These are phyloP conservation scores for Gavia stellata DNA, from an alignment of 2,113 vertebrate genomes.

Conservation along the genomic window DNA sequence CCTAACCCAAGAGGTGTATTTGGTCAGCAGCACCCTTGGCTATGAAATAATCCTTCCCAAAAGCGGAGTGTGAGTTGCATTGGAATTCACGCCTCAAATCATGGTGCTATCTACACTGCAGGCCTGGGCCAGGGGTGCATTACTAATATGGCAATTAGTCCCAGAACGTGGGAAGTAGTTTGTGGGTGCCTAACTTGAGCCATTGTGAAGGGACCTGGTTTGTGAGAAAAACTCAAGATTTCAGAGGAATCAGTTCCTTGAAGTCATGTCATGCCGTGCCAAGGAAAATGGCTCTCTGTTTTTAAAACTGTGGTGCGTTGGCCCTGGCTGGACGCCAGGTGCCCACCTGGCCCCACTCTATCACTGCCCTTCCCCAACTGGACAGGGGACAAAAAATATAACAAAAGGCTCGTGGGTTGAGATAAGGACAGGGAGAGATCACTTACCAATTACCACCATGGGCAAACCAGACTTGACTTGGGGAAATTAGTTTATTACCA, in stretches of 20 bases:
- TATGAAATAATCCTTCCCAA: background rate
- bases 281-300: background rate
- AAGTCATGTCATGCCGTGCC: background rate
- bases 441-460: fast-evolving
- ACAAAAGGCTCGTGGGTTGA: background rate
- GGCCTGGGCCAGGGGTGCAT: background rate
- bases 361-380: background rate
- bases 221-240: background rate
- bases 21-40: background rate
- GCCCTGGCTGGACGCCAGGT: background rate
- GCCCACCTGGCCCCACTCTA: background rate
- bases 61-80: background rate
- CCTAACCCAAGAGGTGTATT: background rate
- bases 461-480: background rate
- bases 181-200: background rate
- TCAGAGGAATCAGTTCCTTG: background rate
- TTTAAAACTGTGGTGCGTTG: background rate
- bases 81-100: background rate
- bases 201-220: background rate
- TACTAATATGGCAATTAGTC: background rate
- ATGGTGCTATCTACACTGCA: too few relatives aligned
- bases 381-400: too few relatives aligned
- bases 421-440: background rate
- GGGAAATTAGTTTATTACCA: background rate
- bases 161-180: background rate